phyloP scores from a whole-genome alignment of 2,797 vertebrate genomes.

The Poecilia wingei region DNA sequence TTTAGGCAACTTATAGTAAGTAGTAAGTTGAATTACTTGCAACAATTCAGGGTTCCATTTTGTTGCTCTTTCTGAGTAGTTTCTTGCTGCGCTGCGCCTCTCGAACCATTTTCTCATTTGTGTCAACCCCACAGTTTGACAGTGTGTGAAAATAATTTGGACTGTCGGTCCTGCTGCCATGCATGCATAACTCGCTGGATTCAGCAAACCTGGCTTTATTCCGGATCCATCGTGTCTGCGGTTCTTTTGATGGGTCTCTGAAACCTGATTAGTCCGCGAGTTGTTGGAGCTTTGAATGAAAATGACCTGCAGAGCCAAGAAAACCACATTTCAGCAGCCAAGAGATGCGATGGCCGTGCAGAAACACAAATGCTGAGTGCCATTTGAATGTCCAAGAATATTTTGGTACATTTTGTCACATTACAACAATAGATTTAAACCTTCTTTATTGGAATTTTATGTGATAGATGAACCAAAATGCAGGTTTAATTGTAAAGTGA shows the following conservation, averaged over 20 bases:
- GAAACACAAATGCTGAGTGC: slow-evolving; percentile 57
- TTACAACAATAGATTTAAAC: background rate
- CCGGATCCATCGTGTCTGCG: slow-evolving; percentile 53
- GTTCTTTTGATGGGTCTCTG: slow-evolving; percentile 71
- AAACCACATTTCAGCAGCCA: slow-evolving; percentile 42
- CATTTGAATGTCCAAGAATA: slow-evolving; percentile 40
- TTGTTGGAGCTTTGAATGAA: slow-evolving; percentile 66
- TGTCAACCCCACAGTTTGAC: slow-evolving; percentile 8
- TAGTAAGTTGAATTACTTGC: background rate
- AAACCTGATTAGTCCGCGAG: slow-evolving; percentile 71
- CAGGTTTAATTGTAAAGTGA: background rate
- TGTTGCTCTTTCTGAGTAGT: background rate
- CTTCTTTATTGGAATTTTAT: background rate
- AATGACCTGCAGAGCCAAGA: slow-evolving; percentile 56
- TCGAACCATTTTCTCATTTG: background rate
- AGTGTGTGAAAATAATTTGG: slow-evolving; percentile 46
- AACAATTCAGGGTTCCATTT: background rate
- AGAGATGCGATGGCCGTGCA: slow-evolving; percentile 45
- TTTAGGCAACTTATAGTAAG: background rate
- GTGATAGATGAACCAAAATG: background rate
- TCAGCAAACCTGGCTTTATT: slow-evolving; percentile 42
- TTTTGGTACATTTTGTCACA: background rate
- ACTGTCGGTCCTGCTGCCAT: slow-evolving; percentile 24
- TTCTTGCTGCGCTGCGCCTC: background rate
- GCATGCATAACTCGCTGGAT: slow-evolving; percentile 51